Evolutionary conservation across 30 jellyfish, hydroid and myxozoan genomes (phyloP).

Genomic region (Nemopilema nomurai): DNA sequence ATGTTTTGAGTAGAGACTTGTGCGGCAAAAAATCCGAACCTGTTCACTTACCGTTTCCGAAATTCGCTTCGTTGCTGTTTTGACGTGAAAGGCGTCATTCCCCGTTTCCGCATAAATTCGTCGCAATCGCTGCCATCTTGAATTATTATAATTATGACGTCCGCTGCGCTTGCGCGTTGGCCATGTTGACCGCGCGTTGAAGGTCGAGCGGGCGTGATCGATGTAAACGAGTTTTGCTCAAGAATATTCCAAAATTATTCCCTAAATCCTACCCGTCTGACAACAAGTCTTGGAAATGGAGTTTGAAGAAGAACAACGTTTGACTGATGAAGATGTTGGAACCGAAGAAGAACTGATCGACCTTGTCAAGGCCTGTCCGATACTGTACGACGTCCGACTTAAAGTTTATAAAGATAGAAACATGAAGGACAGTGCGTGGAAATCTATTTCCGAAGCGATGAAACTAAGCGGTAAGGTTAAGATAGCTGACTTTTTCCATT

Average conservation of each 20-base stretch:
- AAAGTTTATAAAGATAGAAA: constrained; percentile 68
- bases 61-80: neutral
- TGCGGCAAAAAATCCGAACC: neutral
- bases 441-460: constrained; percentile 68
- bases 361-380: constrained; percentile 75
- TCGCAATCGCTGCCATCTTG: constrained; percentile 28
- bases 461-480: constrained; percentile 49
- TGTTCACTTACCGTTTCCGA: neutral
- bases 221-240: neutral
- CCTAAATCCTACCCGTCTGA: neutral
- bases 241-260: neutral
- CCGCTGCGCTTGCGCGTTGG: constrained; percentile 78
- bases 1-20: neutral
- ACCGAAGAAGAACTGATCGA: constrained; percentile 76
- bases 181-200: constrained; percentile 56
- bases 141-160: constrained; percentile 1
- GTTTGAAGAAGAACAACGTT: constrained; percentile 62
- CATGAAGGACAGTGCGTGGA: constrained; percentile 77
- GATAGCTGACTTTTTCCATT: neutral
- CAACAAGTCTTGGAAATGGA: constrained; percentile 11
- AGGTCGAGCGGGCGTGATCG: constrained; percentile 37
- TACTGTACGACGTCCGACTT: constrained; percentile 70
- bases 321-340: constrained; percentile 65
- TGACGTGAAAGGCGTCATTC: neutral
- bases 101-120: neutral